Evolutionary conservation across 2,113 vertebrate genomes (phyloP).

Genomic region (Anarrhichthys ocellatus): DNA sequence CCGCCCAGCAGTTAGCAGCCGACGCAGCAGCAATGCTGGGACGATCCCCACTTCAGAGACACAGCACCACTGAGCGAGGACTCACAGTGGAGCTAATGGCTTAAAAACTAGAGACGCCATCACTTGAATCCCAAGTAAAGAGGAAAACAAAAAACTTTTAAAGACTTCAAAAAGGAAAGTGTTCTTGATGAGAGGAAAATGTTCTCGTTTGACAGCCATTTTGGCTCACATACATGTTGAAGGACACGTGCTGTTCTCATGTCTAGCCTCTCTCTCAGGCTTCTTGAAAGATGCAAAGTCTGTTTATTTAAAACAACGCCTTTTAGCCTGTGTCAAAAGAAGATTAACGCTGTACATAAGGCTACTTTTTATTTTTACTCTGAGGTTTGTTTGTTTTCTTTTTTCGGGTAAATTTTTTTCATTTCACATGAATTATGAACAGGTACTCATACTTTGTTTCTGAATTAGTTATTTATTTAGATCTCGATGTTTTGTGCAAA

Average conservation of each 20-base stretch:
- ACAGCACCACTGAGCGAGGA: slow-evolving; percentile 70
- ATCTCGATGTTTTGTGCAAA: slow-evolving; percentile 83
- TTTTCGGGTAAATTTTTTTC: slow-evolving; percentile 65
- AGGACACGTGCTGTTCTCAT: slow-evolving; percentile 81
- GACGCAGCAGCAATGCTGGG: slow-evolving; percentile 58
- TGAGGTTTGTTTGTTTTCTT: slow-evolving; percentile 55
- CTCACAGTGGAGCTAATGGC: slow-evolving; percentile 68
- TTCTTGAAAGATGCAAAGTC: slow-evolving; percentile 86
- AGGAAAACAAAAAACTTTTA: slow-evolving; percentile 36
- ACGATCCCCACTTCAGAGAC: slow-evolving; percentile 71
- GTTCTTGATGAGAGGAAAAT: slow-evolving; percentile 69
- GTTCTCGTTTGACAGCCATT: slow-evolving; percentile 68
- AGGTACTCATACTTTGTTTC: slow-evolving; percentile 83
- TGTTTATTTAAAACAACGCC: slow-evolving; percentile 86
- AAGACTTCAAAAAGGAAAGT: slow-evolving; percentile 63
- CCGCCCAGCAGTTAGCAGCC: slow-evolving; percentile 90
- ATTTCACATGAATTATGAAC: slow-evolving; percentile 79
- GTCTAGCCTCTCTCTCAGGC: slow-evolving; percentile 85
- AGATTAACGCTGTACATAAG: slow-evolving; percentile 85
- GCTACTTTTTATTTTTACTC: slow-evolving; percentile 79
- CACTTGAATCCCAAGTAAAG: slow-evolving; percentile 79
- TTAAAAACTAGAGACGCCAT: slow-evolving; percentile 73
- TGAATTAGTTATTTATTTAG: slow-evolving; percentile 83
- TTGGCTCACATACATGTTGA: slow-evolving; percentile 67
- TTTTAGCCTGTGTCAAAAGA: slow-evolving; percentile 85